Evolutionary conservation across 2,113 vertebrate species (phyloP).

Genomic region (Echinops telfairi): DNA sequence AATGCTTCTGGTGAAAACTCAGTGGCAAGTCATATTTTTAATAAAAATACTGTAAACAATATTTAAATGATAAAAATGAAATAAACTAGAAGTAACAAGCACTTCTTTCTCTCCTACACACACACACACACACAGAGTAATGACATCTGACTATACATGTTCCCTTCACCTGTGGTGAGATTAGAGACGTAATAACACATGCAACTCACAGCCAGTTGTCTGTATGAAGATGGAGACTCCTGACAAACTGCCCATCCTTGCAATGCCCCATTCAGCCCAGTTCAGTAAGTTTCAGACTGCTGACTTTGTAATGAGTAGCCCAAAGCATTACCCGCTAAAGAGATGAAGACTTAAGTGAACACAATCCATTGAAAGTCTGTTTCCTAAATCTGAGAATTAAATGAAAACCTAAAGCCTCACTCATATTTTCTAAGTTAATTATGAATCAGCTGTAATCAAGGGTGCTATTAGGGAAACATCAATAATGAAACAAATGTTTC

Average conservation of each 20-base stretch:
- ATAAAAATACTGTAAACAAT: conserved; percentile 2
- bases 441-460: conserved; percentile 66
- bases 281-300: background rate
- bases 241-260: background rate
- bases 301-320: no score
- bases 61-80: background rate
- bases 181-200: background rate
- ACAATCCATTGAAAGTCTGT: background rate
- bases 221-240: background rate
- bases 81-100: background rate
- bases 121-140: no score
- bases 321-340: background rate
- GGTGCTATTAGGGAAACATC: conserved; percentile 56
- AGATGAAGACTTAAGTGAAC: background rate
- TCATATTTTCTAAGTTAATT: conserved; percentile 68
- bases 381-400: conserved; percentile 12
- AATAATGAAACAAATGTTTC: conserved; percentile 62
- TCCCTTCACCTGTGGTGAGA: background rate
- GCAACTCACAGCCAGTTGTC: background rate
- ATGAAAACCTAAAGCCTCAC: conserved; percentile 50
- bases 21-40: background rate
- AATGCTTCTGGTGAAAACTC: background rate
- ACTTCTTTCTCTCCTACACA: background rate
- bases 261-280: background rate
- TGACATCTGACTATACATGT: background rate